These are phyloP conservation scores for Pachliopta kotzebuea DNA, from an alignment of 2,888 invertebrate species.

Conservation along the genomic window DNA sequence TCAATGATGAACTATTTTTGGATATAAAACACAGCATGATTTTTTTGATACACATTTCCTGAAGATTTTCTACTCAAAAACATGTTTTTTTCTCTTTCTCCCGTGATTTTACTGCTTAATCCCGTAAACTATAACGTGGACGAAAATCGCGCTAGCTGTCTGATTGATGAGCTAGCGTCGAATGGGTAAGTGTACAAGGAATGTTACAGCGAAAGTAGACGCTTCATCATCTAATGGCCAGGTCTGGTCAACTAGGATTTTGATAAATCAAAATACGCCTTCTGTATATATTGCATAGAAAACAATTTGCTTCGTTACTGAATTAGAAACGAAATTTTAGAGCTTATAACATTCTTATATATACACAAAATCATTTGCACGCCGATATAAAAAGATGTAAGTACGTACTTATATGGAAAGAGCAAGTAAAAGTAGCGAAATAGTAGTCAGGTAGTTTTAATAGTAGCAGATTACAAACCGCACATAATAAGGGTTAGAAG, in stretches of 20 bases:
- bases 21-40: constrained; percentile 66
- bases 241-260: constrained; percentile 33
- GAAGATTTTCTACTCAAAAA: constrained; percentile 62
- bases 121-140: constrained; percentile 69
- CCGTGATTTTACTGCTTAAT: constrained; percentile 71
- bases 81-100: constrained; percentile 69
- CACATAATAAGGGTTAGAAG: not conserved
- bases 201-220: constrained; percentile 54
- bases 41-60: constrained; percentile 54
- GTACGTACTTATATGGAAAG: not conserved
- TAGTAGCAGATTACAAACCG: constrained; percentile 10
- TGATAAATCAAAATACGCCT: constrained; percentile 28
- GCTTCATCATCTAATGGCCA: constrained; percentile 61
- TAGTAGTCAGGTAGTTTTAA: constrained; percentile 14
- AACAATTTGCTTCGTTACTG: constrained; percentile 17
- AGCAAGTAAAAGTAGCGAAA: constrained; percentile 7
- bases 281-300: constrained; percentile 36
- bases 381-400: constrained; percentile 3
- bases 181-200: constrained; percentile 85
- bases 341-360: not conserved
- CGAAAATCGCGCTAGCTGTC: constrained; percentile 83
- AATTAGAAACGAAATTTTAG: constrained; percentile 16
- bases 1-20: constrained; percentile 29
- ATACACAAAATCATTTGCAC: constrained; percentile 5
- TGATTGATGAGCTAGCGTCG: constrained; percentile 90